Evolutionary conservation across 1,140 invertebrate genomes (phyloP), one percentile per base, ranked within the genome.

Genomic region (Trigoniulus corallinus): DNA sequence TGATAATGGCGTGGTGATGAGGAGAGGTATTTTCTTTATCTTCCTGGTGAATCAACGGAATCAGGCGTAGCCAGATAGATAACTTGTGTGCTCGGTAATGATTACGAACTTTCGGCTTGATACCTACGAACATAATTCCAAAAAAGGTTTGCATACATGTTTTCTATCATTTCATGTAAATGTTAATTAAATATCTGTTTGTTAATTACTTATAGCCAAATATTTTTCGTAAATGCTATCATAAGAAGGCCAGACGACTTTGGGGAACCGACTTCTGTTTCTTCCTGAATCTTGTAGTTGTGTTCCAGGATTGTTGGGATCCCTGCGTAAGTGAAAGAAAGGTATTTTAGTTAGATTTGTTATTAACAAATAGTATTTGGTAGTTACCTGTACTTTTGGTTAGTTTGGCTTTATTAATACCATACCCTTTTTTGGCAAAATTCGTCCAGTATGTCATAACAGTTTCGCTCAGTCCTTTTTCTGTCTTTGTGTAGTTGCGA

Each of bases 361-460:
- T n/a, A n/a, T n/a, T n/a, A n/a, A n/a, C n/a, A n/a, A n/a, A n/a
- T n/a, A n/a, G n/a, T n/a, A n/a, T n/a, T n/a, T n/a, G n/a, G n/a
- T n/a, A n/a, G n/a, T n/a, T n/a, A n/a, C n/a, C n/a, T n/a, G n/a
- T n/a, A n/a, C n/a, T n/a, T n/a, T n/a, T n/a, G n/a, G n/a, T n/a
- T n/a, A n/a, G n/a, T n/a, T n/a, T n/a, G n/a, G n/a, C n/a, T n/a
- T n/a, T n/a, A n/a, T 7, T 15, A 34, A 34, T 7, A 34, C 29
- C 43, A 80, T 72, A 97, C 93, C 94, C 94, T n/a, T 82, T 87
- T 64, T 86, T 84, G 13, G 88, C 88, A 65, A 98, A 98, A 72
- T 97, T 98, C n/a, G 87, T 82, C 70, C 92, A 84, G 63, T 93
- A 94, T 24, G 83, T 78, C 74, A 98, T 95, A 45, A 94, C 83